Evolutionary conservation across 2,888 invertebrate genomes (phyloP).

Genomic region (Lepeophtheirus nordmannii): DNA sequence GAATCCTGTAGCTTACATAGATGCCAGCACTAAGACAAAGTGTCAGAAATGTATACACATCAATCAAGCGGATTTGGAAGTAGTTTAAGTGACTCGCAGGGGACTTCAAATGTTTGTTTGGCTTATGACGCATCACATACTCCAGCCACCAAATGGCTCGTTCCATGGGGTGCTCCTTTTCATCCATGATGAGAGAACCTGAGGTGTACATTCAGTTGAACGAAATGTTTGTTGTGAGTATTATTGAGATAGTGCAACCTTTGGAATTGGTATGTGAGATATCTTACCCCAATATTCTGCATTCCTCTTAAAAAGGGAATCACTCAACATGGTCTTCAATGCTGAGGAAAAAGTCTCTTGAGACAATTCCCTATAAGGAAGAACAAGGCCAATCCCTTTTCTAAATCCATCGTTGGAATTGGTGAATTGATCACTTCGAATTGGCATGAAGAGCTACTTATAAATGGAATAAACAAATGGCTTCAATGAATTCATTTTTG

Average conservation of each 20-base stretch:
- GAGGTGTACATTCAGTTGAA: too few relatives aligned
- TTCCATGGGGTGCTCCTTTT: conserved; percentile 4
- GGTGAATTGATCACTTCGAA: neutral
- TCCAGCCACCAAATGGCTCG: conserved; percentile 1
- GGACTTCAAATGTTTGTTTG: neutral
- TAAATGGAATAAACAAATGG: too few relatives aligned
- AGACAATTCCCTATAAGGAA: neutral
- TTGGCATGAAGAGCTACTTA: neutral
- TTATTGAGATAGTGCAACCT: too few relatives aligned
- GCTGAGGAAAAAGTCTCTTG: too few relatives aligned
- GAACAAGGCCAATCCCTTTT: neutral
- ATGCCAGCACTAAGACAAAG: neutral
- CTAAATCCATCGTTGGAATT: neutral
- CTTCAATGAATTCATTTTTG: too few relatives aligned
- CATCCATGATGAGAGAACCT: conserved; percentile 3
- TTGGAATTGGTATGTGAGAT: too few relatives aligned
- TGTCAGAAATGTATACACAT: neutral
- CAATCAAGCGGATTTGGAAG: neutral
- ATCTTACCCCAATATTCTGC: neutral
- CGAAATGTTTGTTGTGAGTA: too few relatives aligned
- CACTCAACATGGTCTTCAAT: too few relatives aligned
- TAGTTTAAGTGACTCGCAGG: neutral
- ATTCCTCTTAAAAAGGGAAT: neutral
- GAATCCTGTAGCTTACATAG: neutral
- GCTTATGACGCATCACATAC: conserved; percentile 1